Conservation (phyloP, 2,888 invertebrate genomes). For the Bugulina stolonifera region DNA sequence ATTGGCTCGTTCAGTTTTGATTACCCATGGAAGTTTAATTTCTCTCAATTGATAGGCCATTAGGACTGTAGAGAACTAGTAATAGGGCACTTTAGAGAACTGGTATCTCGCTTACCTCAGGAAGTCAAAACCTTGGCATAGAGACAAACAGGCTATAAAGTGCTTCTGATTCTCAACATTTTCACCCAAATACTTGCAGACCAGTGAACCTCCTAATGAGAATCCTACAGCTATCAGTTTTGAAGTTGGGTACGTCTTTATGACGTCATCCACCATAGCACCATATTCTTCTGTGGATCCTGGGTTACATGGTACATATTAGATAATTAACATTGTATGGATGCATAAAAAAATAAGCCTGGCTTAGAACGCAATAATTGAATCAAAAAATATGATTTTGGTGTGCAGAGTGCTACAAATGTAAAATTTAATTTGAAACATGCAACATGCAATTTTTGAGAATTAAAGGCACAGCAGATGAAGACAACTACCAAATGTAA, state of each 20-base stretch:
- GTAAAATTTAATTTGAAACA: too few relatives aligned
- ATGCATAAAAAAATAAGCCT: background rate
- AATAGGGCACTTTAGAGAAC: too few relatives aligned
- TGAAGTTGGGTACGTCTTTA: constrained; percentile 65
- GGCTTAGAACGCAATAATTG: background rate
- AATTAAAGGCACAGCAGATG: too few relatives aligned
- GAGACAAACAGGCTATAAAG: constrained; percentile 81
- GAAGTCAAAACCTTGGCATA: constrained; percentile 90
- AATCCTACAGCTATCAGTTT: constrained; percentile 81
- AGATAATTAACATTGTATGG: background rate
- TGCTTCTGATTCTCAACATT: constrained; percentile 50
- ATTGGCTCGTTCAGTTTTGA: too few relatives aligned
- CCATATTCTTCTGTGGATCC: constrained; percentile 83
- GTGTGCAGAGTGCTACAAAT: background rate
- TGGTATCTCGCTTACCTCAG: background rate
- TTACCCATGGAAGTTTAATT: too few relatives aligned
- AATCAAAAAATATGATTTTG: background rate
- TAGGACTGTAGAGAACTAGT: too few relatives aligned
- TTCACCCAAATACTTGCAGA: constrained; percentile 85
- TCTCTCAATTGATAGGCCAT: too few relatives aligned
- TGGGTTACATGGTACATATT: constrained; percentile 44
- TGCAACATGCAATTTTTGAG: background rate
- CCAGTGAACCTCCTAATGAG: constrained; percentile 85
- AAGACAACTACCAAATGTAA: constrained; percentile 93
- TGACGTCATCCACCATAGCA: constrained; percentile 64